Evolutionary conservation across 2,797 vertebrate genomes (phyloP).

Genomic region (Mionectes olivaceus): DNA sequence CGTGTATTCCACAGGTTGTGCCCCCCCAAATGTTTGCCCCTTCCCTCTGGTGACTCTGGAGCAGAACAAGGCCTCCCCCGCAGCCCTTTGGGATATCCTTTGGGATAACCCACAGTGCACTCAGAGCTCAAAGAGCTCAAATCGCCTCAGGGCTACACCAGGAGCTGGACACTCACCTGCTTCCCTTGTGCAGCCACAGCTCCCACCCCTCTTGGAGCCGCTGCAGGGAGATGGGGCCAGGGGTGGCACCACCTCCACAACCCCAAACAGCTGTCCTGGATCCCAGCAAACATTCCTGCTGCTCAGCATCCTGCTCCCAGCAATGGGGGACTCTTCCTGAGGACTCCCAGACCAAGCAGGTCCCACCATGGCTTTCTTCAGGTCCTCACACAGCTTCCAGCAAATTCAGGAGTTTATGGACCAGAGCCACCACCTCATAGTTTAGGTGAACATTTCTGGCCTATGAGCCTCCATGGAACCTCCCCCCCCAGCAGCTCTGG

Average conservation of each 20-base stretch:
- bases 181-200: neutral
- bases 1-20: neutral
- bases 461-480: fast-evolving
- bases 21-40: fast-evolving
- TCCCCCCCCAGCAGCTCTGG: fast-evolving
- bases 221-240: neutral
- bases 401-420: neutral
- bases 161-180: neutral
- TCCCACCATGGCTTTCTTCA: neutral
- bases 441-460: neutral
- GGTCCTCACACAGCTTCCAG: neutral
- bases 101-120: fast-evolving
- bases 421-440: neutral
- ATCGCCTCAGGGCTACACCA: fast-evolving
- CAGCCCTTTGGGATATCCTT: neutral
- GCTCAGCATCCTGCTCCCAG: neutral
- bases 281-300: fast-evolving
- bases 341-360: neutral
- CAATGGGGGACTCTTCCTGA: no score
- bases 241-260: neutral
- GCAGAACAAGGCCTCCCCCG: neutral
- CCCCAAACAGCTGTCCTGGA: neutral
- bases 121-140: neutral
- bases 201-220: neutral
- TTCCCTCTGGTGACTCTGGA: neutral